phyloP scores from a whole-genome alignment of 1,140 invertebrate species.

The Delia radicum region DNA sequence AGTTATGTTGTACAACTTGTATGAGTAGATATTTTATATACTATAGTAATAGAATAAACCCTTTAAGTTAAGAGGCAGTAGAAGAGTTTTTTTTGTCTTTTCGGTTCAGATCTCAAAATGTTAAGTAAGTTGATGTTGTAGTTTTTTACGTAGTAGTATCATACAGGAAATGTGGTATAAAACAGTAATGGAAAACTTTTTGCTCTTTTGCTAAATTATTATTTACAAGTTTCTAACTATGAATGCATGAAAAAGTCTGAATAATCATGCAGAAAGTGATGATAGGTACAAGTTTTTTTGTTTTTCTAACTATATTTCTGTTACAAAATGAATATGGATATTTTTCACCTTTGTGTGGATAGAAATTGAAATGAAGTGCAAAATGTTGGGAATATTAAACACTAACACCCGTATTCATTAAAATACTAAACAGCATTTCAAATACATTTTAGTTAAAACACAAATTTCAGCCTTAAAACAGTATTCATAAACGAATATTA shows the following conservation, averaged over 20 bases:
- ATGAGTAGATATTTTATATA: neutral
- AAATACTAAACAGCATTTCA: no score
- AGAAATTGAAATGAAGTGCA: neutral
- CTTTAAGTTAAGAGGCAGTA: neutral
- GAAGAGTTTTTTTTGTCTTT: neutral
- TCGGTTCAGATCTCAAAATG: neutral
- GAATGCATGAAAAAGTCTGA: constrained; percentile 10
- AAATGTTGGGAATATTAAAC: neutral
- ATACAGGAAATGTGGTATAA: neutral
- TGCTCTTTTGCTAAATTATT: constrained; percentile 6
- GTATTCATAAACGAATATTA: no score
- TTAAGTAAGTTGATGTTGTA: neutral
- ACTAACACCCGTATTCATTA: no score
- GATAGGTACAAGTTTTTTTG: constrained; percentile 18
- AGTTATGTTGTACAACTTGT: neutral
- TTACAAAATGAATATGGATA: no score
- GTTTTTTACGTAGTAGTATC: neutral
- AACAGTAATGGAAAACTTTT: neutral
- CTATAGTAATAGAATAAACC: neutral
- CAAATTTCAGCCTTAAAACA: no score
- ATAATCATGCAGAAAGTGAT: constrained; percentile 23
- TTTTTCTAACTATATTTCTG: neutral
- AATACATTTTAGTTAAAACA: no score
- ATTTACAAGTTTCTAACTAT: constrained; percentile 6
- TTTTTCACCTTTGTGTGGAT: no score